Evolutionary conservation across 2,113 vertebrate genomes (phyloP), one percentile per base, ranked within the genome.

Genomic region (Charina bottae): DNA sequence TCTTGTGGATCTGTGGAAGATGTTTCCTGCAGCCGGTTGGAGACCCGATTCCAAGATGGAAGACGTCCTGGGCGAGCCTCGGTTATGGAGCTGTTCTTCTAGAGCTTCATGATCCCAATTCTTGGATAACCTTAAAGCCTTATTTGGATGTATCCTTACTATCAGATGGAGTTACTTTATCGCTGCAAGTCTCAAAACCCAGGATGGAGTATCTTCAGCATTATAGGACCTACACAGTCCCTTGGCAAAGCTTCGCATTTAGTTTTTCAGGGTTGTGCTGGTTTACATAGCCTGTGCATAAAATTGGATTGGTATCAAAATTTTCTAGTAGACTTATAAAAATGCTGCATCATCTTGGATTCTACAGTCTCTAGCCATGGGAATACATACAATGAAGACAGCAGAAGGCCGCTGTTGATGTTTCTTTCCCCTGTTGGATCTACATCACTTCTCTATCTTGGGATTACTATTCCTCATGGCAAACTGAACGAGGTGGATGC

Each of bases 141-240:
- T 97, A 95, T 96, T 96, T 98, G 99, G 99, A 99, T 99, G 98
- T 99, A 98, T 98, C 96, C 95, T 92, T 96, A 94, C 95, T 96
- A 94, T 94, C 96, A 94, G 95, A 93, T 98, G 98, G 98, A 98
- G 97, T 93, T 98, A 97, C 53, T 96, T 97, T 97, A 96, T 93
- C 97, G 92, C 96, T 94, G 93, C 95, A 90, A 96, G 95, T 96
- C 93, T 97, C 95, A 95, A 97, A 96, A 83, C 96, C 95, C 95
- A 96, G 92, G 96, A 11, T 97, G 98, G 98, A 98, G 97, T 98
- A 97, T 96, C 96, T 96, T 95, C 92, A 97, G 97, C 97, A 95
- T 97, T n/a, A 93, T 96, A 96, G 96, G 96, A 96, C 92, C 96
- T 94, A 94, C 97, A 95, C 94, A 97, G 96, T 93, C 72, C 72